Conservation (phyloP, 1,140 invertebrate genomes). For the Apis florea region DNA sequence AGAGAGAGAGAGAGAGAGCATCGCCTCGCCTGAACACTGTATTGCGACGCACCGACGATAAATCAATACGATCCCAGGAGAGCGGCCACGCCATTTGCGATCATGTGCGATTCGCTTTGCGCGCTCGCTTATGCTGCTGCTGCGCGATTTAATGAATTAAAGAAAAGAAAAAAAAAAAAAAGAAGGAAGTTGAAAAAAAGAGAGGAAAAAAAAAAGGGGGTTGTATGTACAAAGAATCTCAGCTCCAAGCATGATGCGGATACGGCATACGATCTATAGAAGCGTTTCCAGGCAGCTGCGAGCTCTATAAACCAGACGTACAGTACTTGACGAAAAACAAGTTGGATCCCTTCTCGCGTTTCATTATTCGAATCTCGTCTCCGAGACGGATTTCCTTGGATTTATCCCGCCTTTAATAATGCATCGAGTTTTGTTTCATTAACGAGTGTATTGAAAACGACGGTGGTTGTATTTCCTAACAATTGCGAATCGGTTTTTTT, state of each 20-base stretch:
- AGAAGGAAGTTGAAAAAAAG: not conserved
- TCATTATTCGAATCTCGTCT: not conserved
- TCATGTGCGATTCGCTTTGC: slow-evolving; percentile 40
- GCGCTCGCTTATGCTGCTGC: slow-evolving; percentile 32
- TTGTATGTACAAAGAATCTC: slow-evolving; percentile 17
- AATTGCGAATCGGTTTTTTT: not conserved
- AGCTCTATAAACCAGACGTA: slow-evolving; percentile 47
- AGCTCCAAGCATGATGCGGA: slow-evolving; percentile 53
- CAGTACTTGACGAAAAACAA: slow-evolving; percentile 35
- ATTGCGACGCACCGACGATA: slow-evolving; percentile 24
- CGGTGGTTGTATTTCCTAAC: not conserved
- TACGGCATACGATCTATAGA: slow-evolving; percentile 52
- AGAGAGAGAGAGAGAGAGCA: not conserved
- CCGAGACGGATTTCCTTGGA: not conserved
- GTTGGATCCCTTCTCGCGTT: slow-evolving; percentile 8
- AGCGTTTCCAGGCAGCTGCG: slow-evolving; percentile 51
- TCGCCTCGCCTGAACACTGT: slow-evolving; percentile 15
- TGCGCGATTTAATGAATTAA: slow-evolving; percentile 24
- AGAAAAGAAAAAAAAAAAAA: not conserved
- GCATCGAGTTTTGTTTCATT: not conserved
- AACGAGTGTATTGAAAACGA: not conserved
- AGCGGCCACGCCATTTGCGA: slow-evolving; percentile 10
- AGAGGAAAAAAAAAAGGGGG: not conserved
- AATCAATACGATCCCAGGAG: slow-evolving; percentile 55
- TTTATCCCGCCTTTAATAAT: not conserved